These are phyloP conservation scores for Trypoxylus dichotomus DNA, from an alignment of 1,140 invertebrate genomes.

Conservation along the genomic window DNA sequence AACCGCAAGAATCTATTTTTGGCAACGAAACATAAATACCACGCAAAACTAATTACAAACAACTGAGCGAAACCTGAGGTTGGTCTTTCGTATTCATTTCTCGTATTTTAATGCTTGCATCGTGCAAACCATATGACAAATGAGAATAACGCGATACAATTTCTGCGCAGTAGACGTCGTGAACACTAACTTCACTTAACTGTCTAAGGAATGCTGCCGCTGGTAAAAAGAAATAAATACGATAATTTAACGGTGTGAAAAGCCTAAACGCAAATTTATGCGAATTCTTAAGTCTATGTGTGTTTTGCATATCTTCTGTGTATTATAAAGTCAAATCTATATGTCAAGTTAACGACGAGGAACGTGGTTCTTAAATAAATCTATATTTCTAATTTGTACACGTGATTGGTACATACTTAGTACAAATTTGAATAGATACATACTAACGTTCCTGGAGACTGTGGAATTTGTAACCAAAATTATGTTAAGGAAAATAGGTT, in stretches of 20 bases:
- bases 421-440: background rate
- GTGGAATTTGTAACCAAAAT: background rate
- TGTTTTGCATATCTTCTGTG: background rate
- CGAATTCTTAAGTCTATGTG: constrained; percentile 6
- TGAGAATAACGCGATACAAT: background rate
- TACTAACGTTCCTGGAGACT: background rate
- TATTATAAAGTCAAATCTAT: background rate
- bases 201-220: constrained; percentile 5
- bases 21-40: background rate
- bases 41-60: background rate
- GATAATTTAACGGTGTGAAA: constrained; percentile 18
- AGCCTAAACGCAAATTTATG: constrained; percentile 11
- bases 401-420: background rate
- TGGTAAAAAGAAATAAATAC: constrained; percentile 15
- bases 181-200: constrained; percentile 5
- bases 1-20: too few relatives aligned
- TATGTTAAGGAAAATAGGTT: background rate
- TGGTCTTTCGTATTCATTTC: background rate
- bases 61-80: background rate
- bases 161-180: background rate
- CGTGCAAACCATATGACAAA: constrained; percentile 1
- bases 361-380: background rate
- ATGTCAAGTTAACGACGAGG: background rate
- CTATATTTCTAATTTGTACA: background rate
- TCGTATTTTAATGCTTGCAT: background rate